Evolutionary conservation across 2,888 invertebrate genomes (phyloP), one percentile per base, ranked within the genome.

Genomic region (Drosophila colorata): DNA sequence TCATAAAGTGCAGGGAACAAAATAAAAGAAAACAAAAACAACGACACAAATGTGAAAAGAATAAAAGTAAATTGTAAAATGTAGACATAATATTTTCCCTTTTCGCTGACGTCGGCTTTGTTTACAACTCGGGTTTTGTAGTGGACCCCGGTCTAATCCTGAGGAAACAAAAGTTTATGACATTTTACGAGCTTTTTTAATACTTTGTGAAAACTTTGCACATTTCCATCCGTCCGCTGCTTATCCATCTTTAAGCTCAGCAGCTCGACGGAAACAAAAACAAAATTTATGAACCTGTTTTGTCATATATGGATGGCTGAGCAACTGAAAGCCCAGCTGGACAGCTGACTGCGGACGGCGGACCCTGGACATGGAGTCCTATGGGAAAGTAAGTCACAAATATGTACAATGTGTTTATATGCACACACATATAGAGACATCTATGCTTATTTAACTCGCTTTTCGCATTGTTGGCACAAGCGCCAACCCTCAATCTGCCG

Each of bases 171-270:
- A 80, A 82, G 73, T 86, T 81, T 86, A 82, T 82, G 82, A 76
- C 81, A 79, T 86, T 82, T 82, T 82, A 82, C 83, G 81, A 82
- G 80, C 69, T 68, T 82, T 79, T 75, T 79, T 82, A 86, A 86
- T 88, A 88, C 87, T 90, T 87, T 88, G 81, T 77, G 73, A 81
- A 90, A 88, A 88, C 78, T 88, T 84, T 81, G 72, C 71, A 65
- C 70, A 75, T 78, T 69, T 49, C 63, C 74, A 56, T 56, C 58
- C 63, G 55, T 74, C 40, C 70, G 56, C 75, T 59, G 83, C 76
- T 83, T 83, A 83, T 75, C 67, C 83, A 57, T 78, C 76, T 82
- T 79, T 75, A 71, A 71, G 76, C 84, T 55, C 25, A 41, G 68
- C 69, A 69, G 64, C 73, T 57, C 63, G 64, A 48, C 80, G 57